These are phyloP conservation scores for Echinometra lucunter DNA, from an alignment of 53 echinoderm and acorn worm species.

Conservation along the genomic window DNA sequence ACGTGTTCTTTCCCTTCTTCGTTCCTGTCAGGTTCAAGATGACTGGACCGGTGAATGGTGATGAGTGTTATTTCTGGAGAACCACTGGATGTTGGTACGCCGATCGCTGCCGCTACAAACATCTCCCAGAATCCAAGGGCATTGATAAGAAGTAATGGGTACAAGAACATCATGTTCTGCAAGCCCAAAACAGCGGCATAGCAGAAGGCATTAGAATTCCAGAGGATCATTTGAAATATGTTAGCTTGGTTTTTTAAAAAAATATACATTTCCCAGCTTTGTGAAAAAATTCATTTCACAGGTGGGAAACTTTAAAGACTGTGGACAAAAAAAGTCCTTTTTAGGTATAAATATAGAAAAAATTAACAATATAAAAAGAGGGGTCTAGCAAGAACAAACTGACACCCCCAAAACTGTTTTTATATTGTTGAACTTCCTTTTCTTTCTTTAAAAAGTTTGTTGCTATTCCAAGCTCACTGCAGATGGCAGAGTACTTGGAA, in stretches of 20 bases:
- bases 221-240: background rate
- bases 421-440: slow-evolving; percentile 25
- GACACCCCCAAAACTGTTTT: background rate
- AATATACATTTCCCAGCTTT: too few relatives aligned
- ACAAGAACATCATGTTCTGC: background rate
- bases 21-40: slow-evolving; percentile 70
- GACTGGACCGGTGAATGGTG: slow-evolving; percentile 93
- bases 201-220: background rate
- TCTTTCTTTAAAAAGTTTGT: slow-evolving; percentile 14
- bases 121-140: slow-evolving; percentile 79
- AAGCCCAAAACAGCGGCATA: background rate
- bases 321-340: background rate
- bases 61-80: slow-evolving; percentile 98
- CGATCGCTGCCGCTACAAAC: slow-evolving; percentile 89
- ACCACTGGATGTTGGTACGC: slow-evolving; percentile 97
- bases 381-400: slow-evolving; percentile 44
- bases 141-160: slow-evolving; percentile 68
- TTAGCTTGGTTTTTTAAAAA: background rate
- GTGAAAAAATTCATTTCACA: slow-evolving; percentile 34
- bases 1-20: background rate
- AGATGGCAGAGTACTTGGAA: background rate
- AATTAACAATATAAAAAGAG: slow-evolving; percentile 35
- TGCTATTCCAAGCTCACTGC: background rate
- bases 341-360: slow-evolving; percentile 37
- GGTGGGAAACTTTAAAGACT: slow-evolving; percentile 1